Evolutionary conservation across 2,113 vertebrate species (phyloP).

Genomic region (Thunnus maccoyii): DNA sequence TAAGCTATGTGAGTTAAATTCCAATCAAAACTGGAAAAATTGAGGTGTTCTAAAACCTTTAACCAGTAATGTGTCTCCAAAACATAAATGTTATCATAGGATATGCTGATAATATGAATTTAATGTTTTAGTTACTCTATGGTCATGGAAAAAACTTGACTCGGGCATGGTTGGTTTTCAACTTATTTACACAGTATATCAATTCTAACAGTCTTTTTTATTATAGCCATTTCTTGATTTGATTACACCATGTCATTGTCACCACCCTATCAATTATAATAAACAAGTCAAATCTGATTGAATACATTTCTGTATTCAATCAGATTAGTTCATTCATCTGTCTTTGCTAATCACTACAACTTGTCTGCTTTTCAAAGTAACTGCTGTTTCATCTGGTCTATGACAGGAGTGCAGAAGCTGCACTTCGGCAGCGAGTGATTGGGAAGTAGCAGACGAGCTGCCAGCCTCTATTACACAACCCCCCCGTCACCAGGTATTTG

Average conservation of each 20-base stretch:
- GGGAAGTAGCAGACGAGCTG: slow-evolving; percentile 58
- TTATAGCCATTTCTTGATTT: not conserved
- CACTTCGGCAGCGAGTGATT: slow-evolving; percentile 17
- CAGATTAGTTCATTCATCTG: slow-evolving; percentile 30
- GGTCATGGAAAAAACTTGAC: no score
- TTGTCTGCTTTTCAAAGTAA: slow-evolving; percentile 18
- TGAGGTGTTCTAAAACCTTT: no score
- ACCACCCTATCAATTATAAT: slow-evolving; percentile 5
- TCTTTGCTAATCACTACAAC: slow-evolving; percentile 30
- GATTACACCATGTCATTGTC: not conserved
- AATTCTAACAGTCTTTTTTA: no score
- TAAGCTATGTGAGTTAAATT: no score
- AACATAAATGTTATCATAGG: no score
- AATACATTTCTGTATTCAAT: not conserved
- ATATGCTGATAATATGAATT: no score
- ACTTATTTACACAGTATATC: no score
- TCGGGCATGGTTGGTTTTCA: no score
- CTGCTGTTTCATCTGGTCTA: slow-evolving; percentile 33
- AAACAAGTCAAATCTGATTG: not conserved
- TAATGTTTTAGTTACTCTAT: no score
- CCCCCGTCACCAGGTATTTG: slow-evolving; percentile 42
- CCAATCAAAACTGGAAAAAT: no score
- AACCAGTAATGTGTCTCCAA: no score
- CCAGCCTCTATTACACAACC: slow-evolving; percentile 57
- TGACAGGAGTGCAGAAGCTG: slow-evolving; percentile 39